Evolutionary conservation across 2,888 invertebrate species (phyloP).

Genomic region (Oscheius sp.): DNA sequence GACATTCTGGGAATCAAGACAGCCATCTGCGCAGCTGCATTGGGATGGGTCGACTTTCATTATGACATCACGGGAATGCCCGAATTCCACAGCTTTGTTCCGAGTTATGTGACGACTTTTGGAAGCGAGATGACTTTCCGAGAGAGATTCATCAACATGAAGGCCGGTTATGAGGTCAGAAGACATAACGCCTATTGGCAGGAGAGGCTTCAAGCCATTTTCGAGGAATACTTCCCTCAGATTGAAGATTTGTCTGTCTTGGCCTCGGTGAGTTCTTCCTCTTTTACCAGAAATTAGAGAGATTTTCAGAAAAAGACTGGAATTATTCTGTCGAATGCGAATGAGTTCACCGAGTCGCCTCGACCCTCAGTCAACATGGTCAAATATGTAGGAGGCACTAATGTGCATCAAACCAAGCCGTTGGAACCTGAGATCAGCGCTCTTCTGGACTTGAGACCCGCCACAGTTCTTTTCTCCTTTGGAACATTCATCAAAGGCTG

Average conservation of each 20-base stretch:
- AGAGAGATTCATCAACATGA: slow-evolving; percentile 20
- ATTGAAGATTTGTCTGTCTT: background rate
- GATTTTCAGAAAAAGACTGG: background rate
- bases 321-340: slow-evolving; percentile 21
- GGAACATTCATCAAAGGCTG: slow-evolving; percentile 18
- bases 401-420: slow-evolving; percentile 7
- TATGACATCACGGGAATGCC: slow-evolving; percentile 16
- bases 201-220: background rate
- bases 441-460: background rate
- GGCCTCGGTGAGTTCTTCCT: background rate
- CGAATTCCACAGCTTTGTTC: slow-evolving; percentile 6
- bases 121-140: slow-evolving; percentile 15
- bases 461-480: slow-evolving; percentile 25
- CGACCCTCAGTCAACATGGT: slow-evolving; percentile 17
- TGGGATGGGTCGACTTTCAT: slow-evolving; percentile 1
- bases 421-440: slow-evolving; percentile 4
- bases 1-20: slow-evolving; percentile 12
- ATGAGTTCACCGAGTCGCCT: slow-evolving; percentile 30
- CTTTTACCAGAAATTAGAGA: background rate
- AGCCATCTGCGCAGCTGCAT: slow-evolving; percentile 9
- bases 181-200: background rate
- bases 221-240: background rate
- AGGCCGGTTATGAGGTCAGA: background rate
- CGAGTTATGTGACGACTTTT: slow-evolving; percentile 18
- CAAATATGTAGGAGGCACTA: slow-evolving; percentile 22